These are phyloP conservation scores for Sthenelais limicola DNA, from an alignment of 2,888 invertebrate genomes.

Conservation along the genomic window DNA sequence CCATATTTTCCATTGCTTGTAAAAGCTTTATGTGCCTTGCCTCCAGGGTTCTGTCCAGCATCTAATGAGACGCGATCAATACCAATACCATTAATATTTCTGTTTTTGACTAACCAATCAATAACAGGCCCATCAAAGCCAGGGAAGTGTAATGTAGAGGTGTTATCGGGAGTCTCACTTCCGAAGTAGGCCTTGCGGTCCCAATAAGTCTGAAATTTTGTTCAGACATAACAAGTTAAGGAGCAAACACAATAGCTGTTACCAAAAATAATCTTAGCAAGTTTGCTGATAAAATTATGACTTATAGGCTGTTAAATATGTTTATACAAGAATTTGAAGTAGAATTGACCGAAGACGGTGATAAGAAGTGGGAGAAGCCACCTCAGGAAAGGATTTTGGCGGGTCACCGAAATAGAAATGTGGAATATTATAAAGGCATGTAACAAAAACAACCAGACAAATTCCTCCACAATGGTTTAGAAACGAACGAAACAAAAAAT, in stretches of 20 bases:
- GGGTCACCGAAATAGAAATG: too few species aligned
- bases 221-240: too few species aligned
- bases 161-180: background rate
- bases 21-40: background rate
- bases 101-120: background rate
- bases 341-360: background rate
- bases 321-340: background rate
- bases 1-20: background rate
- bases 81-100: conserved; percentile 20
- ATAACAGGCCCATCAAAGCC: background rate
- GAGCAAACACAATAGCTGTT: too few species aligned
- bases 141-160: conserved; percentile 3
- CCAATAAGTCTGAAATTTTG: conserved; percentile 6
- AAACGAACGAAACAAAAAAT: too few species aligned
- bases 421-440: background rate
- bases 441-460: too few species aligned
- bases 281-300: background rate
- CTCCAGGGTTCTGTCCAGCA: background rate
- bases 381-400: too few species aligned
- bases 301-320: background rate
- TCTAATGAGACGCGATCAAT: conserved; percentile 18
- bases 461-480: too few species aligned
- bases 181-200: background rate
- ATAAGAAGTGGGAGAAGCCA: too few species aligned
- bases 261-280: too few species aligned